Base-by-base conservation (phyloP, 2,797 vertebrate species). In the Tiaroga cobitis region DNA sequence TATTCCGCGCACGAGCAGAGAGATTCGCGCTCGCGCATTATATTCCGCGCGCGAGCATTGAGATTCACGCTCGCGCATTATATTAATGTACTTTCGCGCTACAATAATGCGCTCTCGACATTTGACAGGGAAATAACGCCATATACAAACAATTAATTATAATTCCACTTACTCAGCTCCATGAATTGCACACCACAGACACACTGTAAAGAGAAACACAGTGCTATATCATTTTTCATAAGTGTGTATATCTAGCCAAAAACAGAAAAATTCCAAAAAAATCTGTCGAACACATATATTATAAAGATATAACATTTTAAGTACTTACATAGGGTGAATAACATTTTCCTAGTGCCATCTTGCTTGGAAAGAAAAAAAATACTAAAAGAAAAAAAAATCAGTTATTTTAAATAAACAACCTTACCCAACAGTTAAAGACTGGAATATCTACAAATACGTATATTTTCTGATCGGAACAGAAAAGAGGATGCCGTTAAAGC, bases 181-280 rank as follows among this genome's bases (percentile, higher is more conserved):
- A 32, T 46, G 4, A 13, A 63, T 13, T 7, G 56, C 41, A 32
- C 70, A 74, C 69, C 69, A 73, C 37, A 82, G 46, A 3, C 39
- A 82, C 26, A 82, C 81, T 82, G 70, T 63, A 43, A 82, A 74
- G 3, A 63, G 21, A 74, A 82, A 49, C n/a, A 82, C 0, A 8
- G 4, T 56, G 34, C 2, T 41, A 19, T 37, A 29, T 26, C 21
- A 7, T 26, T 56, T 70, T 19, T 26, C 1, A 34, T 2, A 34
- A 34, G 16, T 32, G 1, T 32, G 8, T 24, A 24, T 24, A 34
- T 37, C 8, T 46, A 43, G n/a, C 15, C 0, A 51, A 15, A 74
- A 76, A 32, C 4, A 13, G 2, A 37, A 51, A 0, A 11, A 24
- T 34, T 75, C 4, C 2, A 21, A 9, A 34, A 34, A 9, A 54